Evolutionary conservation across 2,113 vertebrate species (phyloP).

Genomic region (Charina bottae): DNA sequence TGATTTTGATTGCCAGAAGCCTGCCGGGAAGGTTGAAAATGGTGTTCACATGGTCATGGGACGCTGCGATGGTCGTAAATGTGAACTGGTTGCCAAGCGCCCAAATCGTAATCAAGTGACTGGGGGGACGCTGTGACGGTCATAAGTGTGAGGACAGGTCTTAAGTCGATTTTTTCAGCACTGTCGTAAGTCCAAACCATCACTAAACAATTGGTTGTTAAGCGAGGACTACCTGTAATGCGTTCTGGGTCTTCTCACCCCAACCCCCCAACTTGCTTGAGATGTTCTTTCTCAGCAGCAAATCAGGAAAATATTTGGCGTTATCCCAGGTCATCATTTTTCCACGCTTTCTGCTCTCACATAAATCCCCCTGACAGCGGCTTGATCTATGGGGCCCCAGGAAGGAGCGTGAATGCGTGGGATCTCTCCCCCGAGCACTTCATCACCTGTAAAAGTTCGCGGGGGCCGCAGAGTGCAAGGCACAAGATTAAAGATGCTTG

Average conservation of each 20-base stretch:
- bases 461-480: slow-evolving; percentile 1
- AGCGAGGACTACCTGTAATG: background rate
- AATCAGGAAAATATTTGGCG: background rate
- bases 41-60: too few relatives aligned
- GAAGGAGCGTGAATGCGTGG: background rate
- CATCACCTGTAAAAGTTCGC: slow-evolving; percentile 26
- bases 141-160: too few relatives aligned
- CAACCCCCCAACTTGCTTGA: background rate
- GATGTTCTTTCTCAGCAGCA: fast-evolving
- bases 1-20: too few relatives aligned
- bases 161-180: too few relatives aligned
- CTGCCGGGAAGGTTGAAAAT: too few relatives aligned
- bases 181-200: too few relatives aligned
- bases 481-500: background rate
- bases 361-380: background rate
- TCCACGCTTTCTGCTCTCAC: fast-evolving
- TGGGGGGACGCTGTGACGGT: too few relatives aligned
- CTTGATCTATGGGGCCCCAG: slow-evolving; percentile 18
- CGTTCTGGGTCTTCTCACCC: background rate
- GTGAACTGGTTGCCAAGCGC: too few relatives aligned
- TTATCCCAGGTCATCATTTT: background rate
- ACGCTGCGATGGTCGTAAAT: too few relatives aligned
- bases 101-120: too few relatives aligned
- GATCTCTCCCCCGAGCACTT: slow-evolving; percentile 10
- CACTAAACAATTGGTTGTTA: too few relatives aligned